Evolutionary conservation across 2,888 invertebrate species (phyloP).

Genomic region (Petrophora chlorosata): DNA sequence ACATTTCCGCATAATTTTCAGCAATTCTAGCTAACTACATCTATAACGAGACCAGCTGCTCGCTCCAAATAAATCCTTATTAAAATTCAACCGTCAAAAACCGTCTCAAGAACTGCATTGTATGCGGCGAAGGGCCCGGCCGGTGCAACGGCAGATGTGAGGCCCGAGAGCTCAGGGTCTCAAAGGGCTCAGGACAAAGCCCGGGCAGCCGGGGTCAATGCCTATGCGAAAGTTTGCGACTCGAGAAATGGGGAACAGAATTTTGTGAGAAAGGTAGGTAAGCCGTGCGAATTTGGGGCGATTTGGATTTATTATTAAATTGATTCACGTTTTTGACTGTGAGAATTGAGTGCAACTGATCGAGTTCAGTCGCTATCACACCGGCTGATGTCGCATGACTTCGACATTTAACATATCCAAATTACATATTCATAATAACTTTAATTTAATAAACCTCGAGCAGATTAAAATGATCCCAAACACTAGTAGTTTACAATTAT

Average conservation of each 20-base stretch:
- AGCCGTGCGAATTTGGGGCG: slow-evolving; percentile 20
- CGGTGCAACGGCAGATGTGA: slow-evolving; percentile 68
- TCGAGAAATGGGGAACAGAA: slow-evolving; percentile 14
- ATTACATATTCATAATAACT: too few species aligned
- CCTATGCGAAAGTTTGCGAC: slow-evolving; percentile 30
- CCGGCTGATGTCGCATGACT: too few species aligned
- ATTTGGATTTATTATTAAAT: background rate
- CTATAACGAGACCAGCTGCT: slow-evolving; percentile 18
- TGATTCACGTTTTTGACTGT: background rate
- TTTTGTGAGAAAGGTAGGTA: slow-evolving; percentile 16
- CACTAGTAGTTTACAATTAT: too few species aligned
- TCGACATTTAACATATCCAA: too few species aligned
- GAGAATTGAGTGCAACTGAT: background rate
- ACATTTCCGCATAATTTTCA: background rate
- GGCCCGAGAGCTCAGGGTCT: slow-evolving; percentile 49
- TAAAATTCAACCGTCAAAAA: slow-evolving; percentile 54
- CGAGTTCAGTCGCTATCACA: background rate
- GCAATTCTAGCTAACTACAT: background rate
- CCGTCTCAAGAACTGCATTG: slow-evolving; percentile 53
- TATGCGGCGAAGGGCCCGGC: slow-evolving; percentile 36
- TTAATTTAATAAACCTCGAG: too few species aligned
- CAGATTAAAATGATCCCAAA: too few species aligned
- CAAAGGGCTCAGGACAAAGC: slow-evolving; percentile 20
- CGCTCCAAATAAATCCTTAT: slow-evolving; percentile 43
- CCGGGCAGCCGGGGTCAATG: slow-evolving; percentile 39